phyloP scores from a whole-genome alignment of 2,888 invertebrate genomes.

The Brenthis daphne region DNA sequence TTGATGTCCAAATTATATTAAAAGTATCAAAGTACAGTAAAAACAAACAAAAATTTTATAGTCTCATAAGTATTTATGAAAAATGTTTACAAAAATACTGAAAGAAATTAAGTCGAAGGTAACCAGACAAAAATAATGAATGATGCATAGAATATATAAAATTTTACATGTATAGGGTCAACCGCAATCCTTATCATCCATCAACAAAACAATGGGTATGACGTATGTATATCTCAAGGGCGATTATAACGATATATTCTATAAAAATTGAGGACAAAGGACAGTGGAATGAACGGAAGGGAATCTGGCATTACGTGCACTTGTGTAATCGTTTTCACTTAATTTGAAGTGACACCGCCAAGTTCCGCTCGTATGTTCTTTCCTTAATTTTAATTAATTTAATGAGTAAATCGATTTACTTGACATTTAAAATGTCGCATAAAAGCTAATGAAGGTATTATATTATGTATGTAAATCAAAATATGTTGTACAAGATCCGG shows the following conservation, averaged over 20 bases:
- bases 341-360: conserved; percentile 11
- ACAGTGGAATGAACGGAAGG: conserved; percentile 5
- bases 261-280: not conserved
- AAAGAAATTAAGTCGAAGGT: not conserved
- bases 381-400: conserved; percentile 14
- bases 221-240: not conserved
- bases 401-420: conserved; percentile 5
- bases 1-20: too few relatives aligned
- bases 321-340: conserved; percentile 13
- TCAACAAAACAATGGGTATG: conserved; percentile 14
- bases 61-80: too few relatives aligned
- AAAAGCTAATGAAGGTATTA: not conserved
- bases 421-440: conserved; percentile 12
- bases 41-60: too few relatives aligned
- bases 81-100: too few relatives aligned
- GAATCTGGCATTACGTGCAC: not conserved
- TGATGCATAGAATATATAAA: conserved; percentile 9
- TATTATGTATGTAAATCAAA: not conserved
- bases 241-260: not conserved
- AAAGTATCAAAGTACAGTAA: too few relatives aligned
- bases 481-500: conserved; percentile 2
- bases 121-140: not conserved
- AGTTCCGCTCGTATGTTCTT: conserved; percentile 14
- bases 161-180: not conserved
- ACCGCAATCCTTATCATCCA: not conserved